A percentile compares a stretch with the other conserved stretches of the same genome.
These are phyloP conservation scores for Parnassius orleans DNA, from an alignment of 2,888 invertebrate species.

Conservation along the genomic window DNA sequence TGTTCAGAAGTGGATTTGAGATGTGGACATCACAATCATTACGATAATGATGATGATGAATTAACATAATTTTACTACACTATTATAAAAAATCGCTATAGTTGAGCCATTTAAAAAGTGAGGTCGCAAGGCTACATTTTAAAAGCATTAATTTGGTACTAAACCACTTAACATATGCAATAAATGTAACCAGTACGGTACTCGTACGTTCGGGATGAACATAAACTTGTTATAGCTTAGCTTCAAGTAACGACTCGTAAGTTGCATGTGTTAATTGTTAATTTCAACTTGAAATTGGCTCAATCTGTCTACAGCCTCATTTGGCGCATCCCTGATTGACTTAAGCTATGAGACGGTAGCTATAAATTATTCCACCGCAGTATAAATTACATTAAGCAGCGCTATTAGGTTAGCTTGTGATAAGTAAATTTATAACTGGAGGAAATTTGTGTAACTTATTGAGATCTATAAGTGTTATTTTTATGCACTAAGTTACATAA, in stretches of 20 bases:
- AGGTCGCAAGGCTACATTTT: slow-evolving; percentile 8
- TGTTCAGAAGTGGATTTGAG: no score
- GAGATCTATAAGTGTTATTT: no score
- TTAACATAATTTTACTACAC: neutral
- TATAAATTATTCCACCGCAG: slow-evolving; percentile 8
- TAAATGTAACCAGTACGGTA: slow-evolving; percentile 15
- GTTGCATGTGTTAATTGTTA: slow-evolving; percentile 36
- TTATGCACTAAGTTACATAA: no score
- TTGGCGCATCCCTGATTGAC: slow-evolving; percentile 23
- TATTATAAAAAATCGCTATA: neutral
- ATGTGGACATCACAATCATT: no score
- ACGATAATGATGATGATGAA: no score
- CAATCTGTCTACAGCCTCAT: slow-evolving; percentile 39
- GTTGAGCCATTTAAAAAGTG: slow-evolving; percentile 1
- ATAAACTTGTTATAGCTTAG: slow-evolving; percentile 25
- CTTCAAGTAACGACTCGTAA: slow-evolving; percentile 21
- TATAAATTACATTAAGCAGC: slow-evolving; percentile 10
- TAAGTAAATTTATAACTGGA: no score
- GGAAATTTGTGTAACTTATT: no score
- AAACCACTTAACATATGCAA: slow-evolving; percentile 1
- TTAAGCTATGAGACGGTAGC: slow-evolving; percentile 12
- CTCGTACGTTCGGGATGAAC: slow-evolving; percentile 5
- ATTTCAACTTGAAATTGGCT: slow-evolving; percentile 45
- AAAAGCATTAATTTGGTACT: slow-evolving; percentile 8
- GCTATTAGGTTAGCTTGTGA: slow-evolving; percentile 3